Percentiles rank a stretch among this genome's conserved stretches.
Conservation (phyloP, 2,113 vertebrate genomes). For the Trachemys scripta region DNA sequence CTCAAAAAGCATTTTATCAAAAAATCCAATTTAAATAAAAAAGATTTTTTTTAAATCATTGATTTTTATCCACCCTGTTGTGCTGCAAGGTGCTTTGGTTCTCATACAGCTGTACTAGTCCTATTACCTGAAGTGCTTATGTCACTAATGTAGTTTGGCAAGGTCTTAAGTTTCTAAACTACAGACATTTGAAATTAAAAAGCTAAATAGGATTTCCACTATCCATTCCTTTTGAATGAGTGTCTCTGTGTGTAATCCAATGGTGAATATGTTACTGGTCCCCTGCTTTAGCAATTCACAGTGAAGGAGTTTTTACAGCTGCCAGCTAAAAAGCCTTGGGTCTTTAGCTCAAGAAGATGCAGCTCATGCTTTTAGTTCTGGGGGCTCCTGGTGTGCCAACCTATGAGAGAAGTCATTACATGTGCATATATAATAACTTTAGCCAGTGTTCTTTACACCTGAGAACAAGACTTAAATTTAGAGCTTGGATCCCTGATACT, state of each 20-base stretch:
- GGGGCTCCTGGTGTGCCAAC: background rate
- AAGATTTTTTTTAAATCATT: too few relatives aligned
- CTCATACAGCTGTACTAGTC: background rate
- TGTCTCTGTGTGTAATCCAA: background rate
- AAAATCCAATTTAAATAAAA: too few relatives aligned
- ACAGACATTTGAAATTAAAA: background rate
- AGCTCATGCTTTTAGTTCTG: background rate
- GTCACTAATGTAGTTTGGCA: background rate
- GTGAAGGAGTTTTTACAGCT: background rate
- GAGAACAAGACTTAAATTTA: background rate
- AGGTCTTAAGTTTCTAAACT: background rate
- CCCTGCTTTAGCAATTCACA: background rate
- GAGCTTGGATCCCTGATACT: background rate
- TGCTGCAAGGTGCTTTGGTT: too few relatives aligned
- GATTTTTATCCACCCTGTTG: too few relatives aligned
- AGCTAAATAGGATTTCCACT: background rate
- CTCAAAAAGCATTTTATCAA: too few relatives aligned
- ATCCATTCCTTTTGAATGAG: background rate
- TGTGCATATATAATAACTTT: background rate
- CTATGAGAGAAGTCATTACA: background rate
- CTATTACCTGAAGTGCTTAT: background rate
- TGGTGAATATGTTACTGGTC: background rate
- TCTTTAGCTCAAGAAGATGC: background rate
- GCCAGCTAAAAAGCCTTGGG: background rate
- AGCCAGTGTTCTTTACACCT: background rate